phyloP scores from a whole-genome alignment of 64 coral and sea anemone genomes.

The Actinia equina region DNA sequence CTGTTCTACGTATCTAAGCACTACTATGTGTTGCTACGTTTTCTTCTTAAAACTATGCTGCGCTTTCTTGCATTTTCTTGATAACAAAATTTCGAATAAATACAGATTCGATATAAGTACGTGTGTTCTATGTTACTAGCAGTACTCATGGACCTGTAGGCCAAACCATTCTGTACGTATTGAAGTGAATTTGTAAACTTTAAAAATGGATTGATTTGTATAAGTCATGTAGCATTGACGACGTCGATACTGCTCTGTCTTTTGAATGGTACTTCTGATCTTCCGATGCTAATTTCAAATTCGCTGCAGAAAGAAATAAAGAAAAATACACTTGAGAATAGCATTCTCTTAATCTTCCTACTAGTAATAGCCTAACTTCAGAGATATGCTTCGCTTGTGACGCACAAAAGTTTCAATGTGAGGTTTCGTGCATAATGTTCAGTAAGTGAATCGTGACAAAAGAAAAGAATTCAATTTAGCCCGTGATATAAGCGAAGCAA shows the following conservation, averaged over 20 bases:
- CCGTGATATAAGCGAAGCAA: too few relatives aligned
- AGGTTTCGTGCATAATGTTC: too few relatives aligned
- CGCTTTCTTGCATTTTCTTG: neutral
- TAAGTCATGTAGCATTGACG: conserved; percentile 13
- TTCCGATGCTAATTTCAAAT: conserved; percentile 1
- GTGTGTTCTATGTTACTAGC: neutral
- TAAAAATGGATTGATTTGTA: neutral
- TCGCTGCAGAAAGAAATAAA: neutral
- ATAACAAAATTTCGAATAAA: conserved; percentile 1
- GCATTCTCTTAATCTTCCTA: too few relatives aligned
- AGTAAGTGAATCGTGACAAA: too few relatives aligned
- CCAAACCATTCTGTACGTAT: neutral
- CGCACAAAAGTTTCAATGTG: too few relatives aligned
- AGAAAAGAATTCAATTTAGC: too few relatives aligned
- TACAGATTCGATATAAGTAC: neutral
- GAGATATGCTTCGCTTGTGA: too few relatives aligned
- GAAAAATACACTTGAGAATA: neutral
- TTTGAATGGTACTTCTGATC: conserved; percentile 19
- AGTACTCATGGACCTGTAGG: conserved; percentile 7
- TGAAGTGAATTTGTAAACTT: conserved; percentile 1
- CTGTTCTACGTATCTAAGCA: too few relatives aligned
- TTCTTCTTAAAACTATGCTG: neutral
- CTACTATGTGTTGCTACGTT: too few relatives aligned
- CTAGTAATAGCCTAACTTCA: too few relatives aligned
- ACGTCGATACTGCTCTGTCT: conserved; percentile 20